Percentiles rank a stretch among this genome's conserved stretches.
These are phyloP conservation scores for Temnothorax ravouxi DNA, from an alignment of 2,888 invertebrate genomes.

Conservation along the genomic window DNA sequence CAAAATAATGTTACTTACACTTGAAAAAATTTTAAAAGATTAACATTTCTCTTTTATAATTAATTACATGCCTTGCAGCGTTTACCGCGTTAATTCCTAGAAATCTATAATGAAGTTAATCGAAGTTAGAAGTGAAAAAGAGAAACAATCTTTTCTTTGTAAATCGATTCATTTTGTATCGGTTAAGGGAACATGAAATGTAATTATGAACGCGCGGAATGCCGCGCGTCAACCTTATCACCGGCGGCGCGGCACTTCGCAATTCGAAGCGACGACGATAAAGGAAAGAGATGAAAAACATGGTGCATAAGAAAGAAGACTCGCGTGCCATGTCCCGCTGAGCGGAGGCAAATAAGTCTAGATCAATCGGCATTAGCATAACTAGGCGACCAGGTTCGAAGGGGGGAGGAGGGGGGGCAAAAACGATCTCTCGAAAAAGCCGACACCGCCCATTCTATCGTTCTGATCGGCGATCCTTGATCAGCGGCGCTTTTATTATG, in stretches of 20 bases:
- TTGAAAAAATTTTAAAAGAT: neutral
- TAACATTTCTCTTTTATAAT: neutral
- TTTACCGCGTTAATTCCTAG: neutral
- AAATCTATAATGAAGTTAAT: neutral
- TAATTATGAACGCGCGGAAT: constrained; percentile 66
- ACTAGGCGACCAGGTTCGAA: constrained; percentile 73
- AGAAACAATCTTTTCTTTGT: neutral
- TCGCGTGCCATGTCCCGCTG: constrained; percentile 76
- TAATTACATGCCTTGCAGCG: neutral
- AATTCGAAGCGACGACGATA: constrained; percentile 64
- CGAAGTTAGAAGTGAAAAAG: neutral
- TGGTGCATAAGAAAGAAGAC: constrained; percentile 69
- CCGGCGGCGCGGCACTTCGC: constrained; percentile 51
- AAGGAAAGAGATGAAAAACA: constrained; percentile 73
- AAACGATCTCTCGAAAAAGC: constrained; percentile 64
- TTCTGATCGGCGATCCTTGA: constrained; percentile 73
- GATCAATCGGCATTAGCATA: constrained; percentile 70
- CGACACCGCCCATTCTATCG: constrained; percentile 64
- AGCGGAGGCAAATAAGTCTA: constrained; percentile 73
- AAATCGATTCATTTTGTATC: constrained; percentile 30
- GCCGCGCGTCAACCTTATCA: constrained; percentile 60
- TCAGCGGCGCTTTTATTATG: constrained; percentile 76
- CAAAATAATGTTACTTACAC: neutral
- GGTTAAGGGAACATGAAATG: constrained; percentile 61
- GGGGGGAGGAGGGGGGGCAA: neutral